Evolutionary conservation across 64 coral and sea anemone genomes (phyloP), one percentile per base, ranked within the genome.

Genomic region (Actinia equina): DNA sequence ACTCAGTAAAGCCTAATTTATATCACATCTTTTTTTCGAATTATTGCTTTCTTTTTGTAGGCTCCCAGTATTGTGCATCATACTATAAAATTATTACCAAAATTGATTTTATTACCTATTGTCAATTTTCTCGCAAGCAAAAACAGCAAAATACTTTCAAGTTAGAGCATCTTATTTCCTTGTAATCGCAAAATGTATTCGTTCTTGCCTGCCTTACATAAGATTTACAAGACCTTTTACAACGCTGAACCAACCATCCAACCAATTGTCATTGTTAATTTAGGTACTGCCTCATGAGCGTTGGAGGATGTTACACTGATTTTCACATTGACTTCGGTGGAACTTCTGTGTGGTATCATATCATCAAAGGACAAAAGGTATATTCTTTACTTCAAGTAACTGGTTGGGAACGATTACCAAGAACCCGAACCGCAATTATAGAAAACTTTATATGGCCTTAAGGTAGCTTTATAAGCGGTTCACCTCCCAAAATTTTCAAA

Each of bases 251-350:
- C 20, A 22, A 63, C 60, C 52, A 0, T 7, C 6, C 65, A 71
- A 74, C n/a, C 12, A 14, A 30, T 42, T 5, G n/a, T 27, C 15
- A 7, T 30, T 74, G 8, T 41, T 41, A 55, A 52, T 55, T 61
- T 43, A 98, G 96, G 59, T 98, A 98, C 53, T 91, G 91, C 23
- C 79, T 98, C 76, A 98, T 98, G 96, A 98, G 96, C n/a, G 96
- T 98, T 2, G 89, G 85, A 5, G 93, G 90, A 10, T 95, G 96
- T 43, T 98, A 98, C 86, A 98, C 96, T 0, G 96, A 98, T 69
- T 98, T 98, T 69, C 96, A 98, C 83, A 91, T 98, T 82, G 96
- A 98, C 76, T 98, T 98, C 71, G 93, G 96, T 19, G 96, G 96
- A 0, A 94, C 96, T 15, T 98, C 96, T 6, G 96, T 98, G 15